These are phyloP conservation scores for Indicator indicator DNA, from an alignment of 2,113 vertebrate genomes.

Conservation along the genomic window DNA sequence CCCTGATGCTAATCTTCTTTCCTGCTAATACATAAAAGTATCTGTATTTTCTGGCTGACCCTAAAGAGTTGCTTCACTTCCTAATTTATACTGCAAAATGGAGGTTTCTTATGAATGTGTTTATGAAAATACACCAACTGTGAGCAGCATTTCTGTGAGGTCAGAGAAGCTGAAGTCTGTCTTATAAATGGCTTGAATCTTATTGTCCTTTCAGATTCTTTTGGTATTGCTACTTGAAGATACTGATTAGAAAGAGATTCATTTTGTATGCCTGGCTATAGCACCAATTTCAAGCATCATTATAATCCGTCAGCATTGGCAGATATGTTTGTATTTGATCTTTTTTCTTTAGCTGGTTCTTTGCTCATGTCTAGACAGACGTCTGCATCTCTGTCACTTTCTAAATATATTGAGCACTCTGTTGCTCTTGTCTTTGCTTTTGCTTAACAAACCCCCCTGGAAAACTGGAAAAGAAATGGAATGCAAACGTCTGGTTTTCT, in stretches of 20 bases:
- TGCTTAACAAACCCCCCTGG: neutral
- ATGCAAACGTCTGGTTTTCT: neutral
- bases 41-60: neutral
- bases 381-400: conserved; percentile 40
- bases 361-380: conserved; percentile 57
- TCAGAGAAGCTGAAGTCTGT: neutral
- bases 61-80: neutral
- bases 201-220: neutral
- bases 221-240: neutral
- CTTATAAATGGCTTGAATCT: neutral
- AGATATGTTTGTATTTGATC: conserved; percentile 41
- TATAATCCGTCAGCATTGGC: conserved; percentile 7
- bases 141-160: neutral
- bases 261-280: neutral
- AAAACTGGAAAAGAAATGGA: neutral
- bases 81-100: neutral
- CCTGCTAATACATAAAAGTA: neutral
- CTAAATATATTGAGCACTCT: conserved; percentile 35
- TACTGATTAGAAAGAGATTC: conserved; percentile 3
- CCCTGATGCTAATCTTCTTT: neutral
- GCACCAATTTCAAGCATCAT: conserved; percentile 19
- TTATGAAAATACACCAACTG: neutral
- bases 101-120: neutral
- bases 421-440: neutral
- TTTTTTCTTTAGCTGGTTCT: conserved; percentile 36